Evolutionary conservation across 2,797 vertebrate species (phyloP), one percentile per base, ranked within the genome.

Genomic region (Phaenicophaeus curvirostris): DNA sequence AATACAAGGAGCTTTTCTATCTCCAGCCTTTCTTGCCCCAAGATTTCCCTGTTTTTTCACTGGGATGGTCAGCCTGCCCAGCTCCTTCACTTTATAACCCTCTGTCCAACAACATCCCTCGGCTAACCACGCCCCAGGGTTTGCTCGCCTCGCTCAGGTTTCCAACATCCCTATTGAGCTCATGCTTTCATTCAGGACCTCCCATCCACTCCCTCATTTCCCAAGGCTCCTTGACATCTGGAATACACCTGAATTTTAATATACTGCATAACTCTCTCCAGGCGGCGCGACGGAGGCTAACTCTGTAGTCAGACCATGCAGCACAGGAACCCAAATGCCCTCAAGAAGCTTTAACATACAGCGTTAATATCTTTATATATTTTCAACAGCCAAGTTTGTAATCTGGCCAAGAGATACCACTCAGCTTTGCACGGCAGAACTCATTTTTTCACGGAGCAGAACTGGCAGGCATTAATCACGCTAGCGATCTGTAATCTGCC

Each of bases 1-100:
- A 0, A 18, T 1, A 6, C n/a, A 39, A 8, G n/a, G 62, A 39
- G 7, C n/a, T 8, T 17, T 1, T 6, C 73, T 18, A 17, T n/a
- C 31, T 55, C 42, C 2, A 3, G 68, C 41, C 31, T 42, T 62
- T 42, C 62, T 44, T 30, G 28, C 88, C 68, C 21, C 16, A 3
- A 33, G 35, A 19, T 33, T 73, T 37, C 27, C 67, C 48, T 25
- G 27, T 0, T 50, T 67, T 48, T 59, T 61, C n/a, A 14, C 41
- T 10, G 35, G 61, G 28, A n/a, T 6, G 28, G 27, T 41, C n/a
- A 13, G 18, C 15, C 44, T 62, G 31, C 31, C 9, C 31, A 2
- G 35, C n/a, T n/a, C 68, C 81, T 74, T 33, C 37, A 14, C 35
- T 25, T 61, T 79, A 35, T 48, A 50, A 3, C 28, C 27, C 21